Percentiles rank a stretch among this genome's conserved stretches.
Evolutionary conservation across 2,113 vertebrate genomes (phyloP).

Genomic region (Sinocyclocheilus anophthalmus): DNA sequence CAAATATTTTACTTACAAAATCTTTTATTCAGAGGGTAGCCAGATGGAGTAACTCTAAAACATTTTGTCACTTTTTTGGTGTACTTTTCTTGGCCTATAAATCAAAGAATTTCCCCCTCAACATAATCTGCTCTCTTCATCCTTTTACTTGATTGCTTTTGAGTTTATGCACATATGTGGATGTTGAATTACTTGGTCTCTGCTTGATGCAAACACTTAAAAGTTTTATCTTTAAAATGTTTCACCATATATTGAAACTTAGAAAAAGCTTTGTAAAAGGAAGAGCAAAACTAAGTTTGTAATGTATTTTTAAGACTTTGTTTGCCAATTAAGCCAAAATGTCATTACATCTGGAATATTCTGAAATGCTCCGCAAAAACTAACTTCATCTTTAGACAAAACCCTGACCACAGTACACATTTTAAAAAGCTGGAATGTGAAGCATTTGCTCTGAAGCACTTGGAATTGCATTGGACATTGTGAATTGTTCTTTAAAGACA

Average conservation of each 20-base stretch:
- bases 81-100: background rate
- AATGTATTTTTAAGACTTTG: background rate
- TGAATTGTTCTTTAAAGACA: slow-evolving; percentile 22
- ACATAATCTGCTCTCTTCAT: background rate
- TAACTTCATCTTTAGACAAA: background rate
- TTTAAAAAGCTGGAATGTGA: slow-evolving; percentile 1
- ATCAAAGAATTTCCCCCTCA: background rate
- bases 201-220: background rate
- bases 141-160: background rate
- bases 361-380: background rate
- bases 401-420: background rate
- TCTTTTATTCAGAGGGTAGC: background rate
- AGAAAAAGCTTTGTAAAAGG: background rate
- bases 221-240: background rate
- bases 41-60: background rate
- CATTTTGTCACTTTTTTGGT: no score
- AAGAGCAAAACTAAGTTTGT: background rate
- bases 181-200: background rate
- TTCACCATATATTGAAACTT: background rate
- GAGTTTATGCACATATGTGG: background rate
- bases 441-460: background rate
- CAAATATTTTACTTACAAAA: background rate
- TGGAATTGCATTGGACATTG: background rate
- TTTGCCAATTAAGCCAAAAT: background rate
- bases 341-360: background rate